Evolutionary conservation across 2,797 vertebrate species (phyloP).

Genomic region (Acipenser ruthenus): DNA sequence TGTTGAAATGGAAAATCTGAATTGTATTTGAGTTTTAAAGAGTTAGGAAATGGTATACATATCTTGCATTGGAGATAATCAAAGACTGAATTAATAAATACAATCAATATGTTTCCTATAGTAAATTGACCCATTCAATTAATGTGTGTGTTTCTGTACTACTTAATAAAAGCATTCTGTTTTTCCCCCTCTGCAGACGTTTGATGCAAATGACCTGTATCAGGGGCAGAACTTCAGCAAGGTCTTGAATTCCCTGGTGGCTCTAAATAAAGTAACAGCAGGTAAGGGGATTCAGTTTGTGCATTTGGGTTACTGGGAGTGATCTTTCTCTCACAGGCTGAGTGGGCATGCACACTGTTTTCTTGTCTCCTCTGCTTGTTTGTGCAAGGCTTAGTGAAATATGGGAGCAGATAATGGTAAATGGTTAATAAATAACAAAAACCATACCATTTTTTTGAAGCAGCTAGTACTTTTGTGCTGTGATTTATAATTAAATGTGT

Average conservation of each 20-base stretch:
- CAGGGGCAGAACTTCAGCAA: slow-evolving; percentile 93
- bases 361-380: background rate
- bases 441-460: too few relatives aligned
- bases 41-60: too few relatives aligned
- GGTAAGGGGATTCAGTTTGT: slow-evolving; percentile 60
- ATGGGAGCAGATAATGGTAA: too few relatives aligned
- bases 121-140: too few relatives aligned
- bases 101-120: too few relatives aligned
- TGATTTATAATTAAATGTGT: too few relatives aligned
- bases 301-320: slow-evolving; percentile 3
- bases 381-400: background rate
- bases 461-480: too few relatives aligned
- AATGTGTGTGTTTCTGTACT: background rate
- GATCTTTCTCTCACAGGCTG: background rate
- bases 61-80: background rate
- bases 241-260: slow-evolving; percentile 88
- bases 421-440: too few relatives aligned
- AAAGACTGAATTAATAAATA: background rate
- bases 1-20: too few relatives aligned
- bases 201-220: slow-evolving; percentile 93
- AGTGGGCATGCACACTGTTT: background rate
- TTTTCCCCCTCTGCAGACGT: slow-evolving; percentile 65
- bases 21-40: too few relatives aligned
- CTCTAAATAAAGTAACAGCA: slow-evolving; percentile 94
- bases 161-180: background rate